Evolutionary conservation across 1,140 invertebrate genomes (phyloP).

Genomic region (Nebria ingens): DNA sequence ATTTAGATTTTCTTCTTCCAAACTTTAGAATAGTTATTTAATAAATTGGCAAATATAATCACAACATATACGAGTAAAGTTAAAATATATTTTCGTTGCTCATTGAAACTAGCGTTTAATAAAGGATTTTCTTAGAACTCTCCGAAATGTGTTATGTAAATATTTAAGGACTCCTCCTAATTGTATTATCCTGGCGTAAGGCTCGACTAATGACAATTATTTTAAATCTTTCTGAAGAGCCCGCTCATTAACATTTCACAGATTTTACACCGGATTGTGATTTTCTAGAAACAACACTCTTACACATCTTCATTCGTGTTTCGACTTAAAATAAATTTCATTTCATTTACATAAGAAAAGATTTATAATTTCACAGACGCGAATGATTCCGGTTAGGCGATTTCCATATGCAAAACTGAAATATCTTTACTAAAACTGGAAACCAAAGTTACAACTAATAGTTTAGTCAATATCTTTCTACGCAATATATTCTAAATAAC

Average conservation of each 20-base stretch:
- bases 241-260: conserved; percentile 1
- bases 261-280: not conserved
- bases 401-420: too few relatives aligned
- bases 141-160: not conserved
- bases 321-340: not conserved
- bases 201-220: conserved; percentile 4
- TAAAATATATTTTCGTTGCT: not conserved
- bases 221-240: conserved; percentile 2
- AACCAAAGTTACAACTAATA: too few relatives aligned
- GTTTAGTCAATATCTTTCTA: too few relatives aligned
- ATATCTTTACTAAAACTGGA: too few relatives aligned
- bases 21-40: not conserved
- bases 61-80: too few relatives aligned
- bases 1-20: not conserved
- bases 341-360: too few relatives aligned
- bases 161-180: conserved; percentile 8
- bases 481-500: too few relatives aligned
- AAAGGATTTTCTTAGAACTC: not conserved
- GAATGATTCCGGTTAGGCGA: too few relatives aligned
- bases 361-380: too few relatives aligned
- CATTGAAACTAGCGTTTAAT: not conserved
- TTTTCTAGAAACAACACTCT: not conserved
- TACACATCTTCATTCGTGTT: not conserved
- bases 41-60: not conserved
- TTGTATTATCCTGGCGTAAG: conserved; percentile 8